phyloP scores from a whole-genome alignment of 2,113 vertebrate species.

The Cygnus atratus region DNA sequence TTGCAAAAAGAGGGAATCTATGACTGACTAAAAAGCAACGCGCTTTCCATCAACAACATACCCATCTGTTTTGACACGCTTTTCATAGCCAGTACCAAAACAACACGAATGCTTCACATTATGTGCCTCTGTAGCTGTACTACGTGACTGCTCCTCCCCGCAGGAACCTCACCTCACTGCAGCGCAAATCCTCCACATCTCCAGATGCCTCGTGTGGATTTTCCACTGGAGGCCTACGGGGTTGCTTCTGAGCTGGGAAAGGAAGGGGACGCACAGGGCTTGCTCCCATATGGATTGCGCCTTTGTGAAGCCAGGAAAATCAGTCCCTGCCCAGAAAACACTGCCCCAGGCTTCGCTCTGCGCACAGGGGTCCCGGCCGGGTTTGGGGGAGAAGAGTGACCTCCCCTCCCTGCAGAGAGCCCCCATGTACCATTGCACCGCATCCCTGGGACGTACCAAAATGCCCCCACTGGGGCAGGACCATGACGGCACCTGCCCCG shows the following conservation, averaged over 20 bases:
- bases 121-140: neutral
- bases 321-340: neutral
- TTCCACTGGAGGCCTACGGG: neutral
- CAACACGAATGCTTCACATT: neutral
- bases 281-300: rapidly evolving
- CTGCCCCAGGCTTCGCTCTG: neutral
- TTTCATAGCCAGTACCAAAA: neutral
- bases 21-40: slow-evolving; percentile 9
- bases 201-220: neutral
- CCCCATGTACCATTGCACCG: neutral
- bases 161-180: neutral
- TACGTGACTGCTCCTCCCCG: rapidly evolving
- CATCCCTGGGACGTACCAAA: neutral
- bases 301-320: neutral
- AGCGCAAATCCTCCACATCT: neutral
- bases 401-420: neutral
- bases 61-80: neutral
- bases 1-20: neutral
- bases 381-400: neutral
- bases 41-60: neutral
- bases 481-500: neutral
- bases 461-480: neutral
- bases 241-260: neutral
- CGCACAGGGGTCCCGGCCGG: neutral
- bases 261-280: neutral